Evolutionary conservation across 2,113 vertebrate species (phyloP), one percentile per base, ranked within the genome.

Genomic region (Burhinus bistriatus): DNA sequence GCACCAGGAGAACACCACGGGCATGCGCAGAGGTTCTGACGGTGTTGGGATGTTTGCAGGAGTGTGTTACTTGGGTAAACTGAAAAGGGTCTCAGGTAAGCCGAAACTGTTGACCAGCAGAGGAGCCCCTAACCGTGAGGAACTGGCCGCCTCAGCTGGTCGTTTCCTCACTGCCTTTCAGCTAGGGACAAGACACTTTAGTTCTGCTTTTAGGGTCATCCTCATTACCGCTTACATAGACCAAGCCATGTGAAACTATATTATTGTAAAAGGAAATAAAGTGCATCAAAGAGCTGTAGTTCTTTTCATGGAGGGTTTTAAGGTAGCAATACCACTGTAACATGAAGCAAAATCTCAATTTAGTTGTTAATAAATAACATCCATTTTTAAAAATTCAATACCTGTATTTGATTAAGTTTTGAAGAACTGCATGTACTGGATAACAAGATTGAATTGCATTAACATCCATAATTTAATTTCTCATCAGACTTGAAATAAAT

Each of bases 361-460:
- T 75, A 55, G 18, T 64, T 91, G 75, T 90, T 93, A 83, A 80
- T 68, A 91, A 92, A 66, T 82, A 82, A 68, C 72, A 72, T 76
- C 45, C 12, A 52, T 54, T 90, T 83, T 1, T 1, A 45, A 83
- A 77, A 95, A 64, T 32, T 52, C 88, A 68, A 0, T 92, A 76
- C 57, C 47, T 89, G 44, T 64, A 52, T 72, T 94, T 87, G 52
- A 96, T 96, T 93, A 82, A 36, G 57, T 79, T 97, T 92, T 4
- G 2, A 83, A 79, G 86, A 89, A 76, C 95, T 61, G 34, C 64
- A 20, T 95, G 94, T 83, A 66, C 93, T 87, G 80, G 77, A 42
- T 95, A 95, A 93, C 21, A 65, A 87, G 91, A 49, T n/a, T 20
- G 54, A 94, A 95, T 93, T 96, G 49, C 44, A 95, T 97, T 95